phyloP scores from a whole-genome alignment of 2,113 vertebrate species.

The Ariopsis seemanni region DNA sequence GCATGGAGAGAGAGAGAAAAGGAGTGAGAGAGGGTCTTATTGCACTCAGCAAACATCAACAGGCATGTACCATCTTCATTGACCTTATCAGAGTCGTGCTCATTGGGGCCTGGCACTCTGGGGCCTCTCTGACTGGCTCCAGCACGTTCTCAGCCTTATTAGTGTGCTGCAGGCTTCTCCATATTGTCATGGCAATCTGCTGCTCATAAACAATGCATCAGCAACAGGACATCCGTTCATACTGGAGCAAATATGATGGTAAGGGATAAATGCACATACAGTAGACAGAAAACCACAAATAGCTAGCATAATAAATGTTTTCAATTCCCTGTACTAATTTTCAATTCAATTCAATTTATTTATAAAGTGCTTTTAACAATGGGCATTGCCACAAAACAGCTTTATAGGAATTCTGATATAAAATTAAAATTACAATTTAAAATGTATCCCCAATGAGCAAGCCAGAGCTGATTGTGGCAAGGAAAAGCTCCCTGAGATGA shows the following conservation, averaged over 20 bases:
- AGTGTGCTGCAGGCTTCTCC: constrained; percentile 44
- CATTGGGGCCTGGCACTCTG: constrained; percentile 45
- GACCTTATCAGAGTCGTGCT: constrained; percentile 55
- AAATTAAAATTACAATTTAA: background rate
- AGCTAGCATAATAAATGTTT: background rate
- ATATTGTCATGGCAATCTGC: constrained; percentile 53
- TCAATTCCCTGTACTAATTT: background rate
- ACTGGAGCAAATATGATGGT: constrained; percentile 22
- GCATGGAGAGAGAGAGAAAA: constrained; percentile 16
- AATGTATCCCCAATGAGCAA: background rate
- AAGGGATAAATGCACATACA: background rate
- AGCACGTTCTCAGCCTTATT: constrained; percentile 49
- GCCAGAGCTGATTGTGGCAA: background rate
- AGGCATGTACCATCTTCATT: constrained; percentile 55
- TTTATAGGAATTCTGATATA: background rate
- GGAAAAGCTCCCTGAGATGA: background rate
- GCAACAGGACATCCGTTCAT: constrained; percentile 41
- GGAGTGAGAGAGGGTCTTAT: constrained; percentile 39
- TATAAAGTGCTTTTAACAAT: background rate
- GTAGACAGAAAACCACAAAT: constrained; percentile 11
- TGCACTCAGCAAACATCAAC: constrained; percentile 54
- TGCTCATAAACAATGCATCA: constrained; percentile 54
- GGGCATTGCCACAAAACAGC: background rate
- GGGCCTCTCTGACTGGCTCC: constrained; percentile 49
- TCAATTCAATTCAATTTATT: background rate